Percentiles rank a stretch among this genome's conserved stretches.
phyloP scores from a whole-genome alignment of 1,140 invertebrate genomes.

The Drosophila virilis region DNA sequence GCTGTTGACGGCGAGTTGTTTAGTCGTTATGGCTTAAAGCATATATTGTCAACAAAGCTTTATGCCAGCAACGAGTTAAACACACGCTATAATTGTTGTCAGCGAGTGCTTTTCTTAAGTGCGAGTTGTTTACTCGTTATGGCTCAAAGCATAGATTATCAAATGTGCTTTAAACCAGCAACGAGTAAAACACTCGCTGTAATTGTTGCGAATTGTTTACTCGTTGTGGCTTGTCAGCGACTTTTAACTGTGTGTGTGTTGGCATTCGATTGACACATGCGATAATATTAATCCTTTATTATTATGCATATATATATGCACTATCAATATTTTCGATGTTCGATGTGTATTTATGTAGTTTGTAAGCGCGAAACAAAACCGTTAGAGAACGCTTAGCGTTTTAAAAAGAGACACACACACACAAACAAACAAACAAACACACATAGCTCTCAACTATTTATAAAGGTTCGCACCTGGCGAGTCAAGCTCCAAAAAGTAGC shows the following conservation, averaged over 20 bases:
- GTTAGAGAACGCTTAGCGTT: conserved; percentile 81
- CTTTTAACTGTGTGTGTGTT: conserved; percentile 26
- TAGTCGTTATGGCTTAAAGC: not conserved
- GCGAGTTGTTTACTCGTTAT: not conserved
- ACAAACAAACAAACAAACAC: conserved; percentile 28
- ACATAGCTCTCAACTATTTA: conserved; percentile 40
- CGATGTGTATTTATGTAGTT: conserved; percentile 81
- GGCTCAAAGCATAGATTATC: not conserved
- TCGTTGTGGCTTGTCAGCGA: not conserved
- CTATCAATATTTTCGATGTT: conserved; percentile 77
- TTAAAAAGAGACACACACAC: conserved; percentile 60
- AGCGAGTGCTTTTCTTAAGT: not conserved
- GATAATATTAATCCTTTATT: conserved; percentile 37
- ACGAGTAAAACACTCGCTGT: conserved; percentile 1
- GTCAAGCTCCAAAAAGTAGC: not conserved
- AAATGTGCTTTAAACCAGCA: not conserved
- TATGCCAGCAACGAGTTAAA: not conserved
- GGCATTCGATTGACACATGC: conserved; percentile 9
- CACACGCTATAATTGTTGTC: not conserved
- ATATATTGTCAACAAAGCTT: conserved; percentile 5
- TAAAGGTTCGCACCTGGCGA: conserved; percentile 6
- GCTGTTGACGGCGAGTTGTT: not conserved
- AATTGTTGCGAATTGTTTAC: not conserved
- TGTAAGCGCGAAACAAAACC: conserved; percentile 65
- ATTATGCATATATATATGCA: conserved; percentile 52